Base-by-base conservation (phyloP, 2,888 invertebrate species). In the Thera britannica region DNA sequence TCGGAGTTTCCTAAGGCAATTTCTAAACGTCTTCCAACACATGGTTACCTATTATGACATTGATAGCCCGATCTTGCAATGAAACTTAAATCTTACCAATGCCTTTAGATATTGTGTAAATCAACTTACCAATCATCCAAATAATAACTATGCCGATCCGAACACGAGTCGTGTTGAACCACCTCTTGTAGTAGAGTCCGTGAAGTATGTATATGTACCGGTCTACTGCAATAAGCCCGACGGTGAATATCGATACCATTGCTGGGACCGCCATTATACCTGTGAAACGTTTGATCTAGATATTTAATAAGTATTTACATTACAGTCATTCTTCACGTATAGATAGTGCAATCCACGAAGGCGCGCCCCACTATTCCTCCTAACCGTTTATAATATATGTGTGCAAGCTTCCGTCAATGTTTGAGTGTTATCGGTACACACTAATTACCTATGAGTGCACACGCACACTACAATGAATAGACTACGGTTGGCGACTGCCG, bases 191-290 rank as follows among this genome's bases (percentile, higher is more conserved):
- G 79, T 95, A 94, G 12, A 96, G 81, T 0, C 96, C 96, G 75
- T 96, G 95, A 0, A 95, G 83, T 57, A 96, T 96, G 80, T 95
- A 96, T 56, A 96, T 91, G 77, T 94, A 96, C 44, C 96, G 89
- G 77, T 96, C 96, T 0, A 95, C 86, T 2, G 95, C 96, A 41
- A 96, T 95, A 8, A 96, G 82, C 0, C 95, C 95, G 3, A 96
- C 95, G 59, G 95, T 95, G 82, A 95, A 95, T 68, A 96, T 94
- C 0, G 96, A 96, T 8, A 95, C 94, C 80, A 96, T 86, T 0
- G 95, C 95, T 51, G 95, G 94, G 67, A 95, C 94, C n/a, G 95
- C 95, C 60, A 95, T 91, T 91, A 95, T 89, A 62, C 95, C 96
- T 96, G 54, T 11, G 2, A 83, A 69, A 72, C 55, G 11, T 23